Evolutionary conservation across 2,797 vertebrate genomes (phyloP).

Genomic region (Lepus townsendii): DNA sequence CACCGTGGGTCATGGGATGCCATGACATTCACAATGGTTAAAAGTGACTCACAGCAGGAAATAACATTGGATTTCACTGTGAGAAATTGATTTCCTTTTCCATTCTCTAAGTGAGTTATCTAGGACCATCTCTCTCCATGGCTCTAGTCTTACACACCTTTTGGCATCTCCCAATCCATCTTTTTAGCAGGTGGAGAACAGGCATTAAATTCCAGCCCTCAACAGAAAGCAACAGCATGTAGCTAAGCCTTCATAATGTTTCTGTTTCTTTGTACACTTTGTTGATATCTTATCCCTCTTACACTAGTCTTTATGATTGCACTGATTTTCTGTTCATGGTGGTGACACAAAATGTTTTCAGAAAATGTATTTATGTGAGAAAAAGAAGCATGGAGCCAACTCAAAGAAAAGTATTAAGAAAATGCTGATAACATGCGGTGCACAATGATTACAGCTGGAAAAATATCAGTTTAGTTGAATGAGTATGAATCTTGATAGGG

Average conservation of each 20-base stretch:
- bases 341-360: not conserved
- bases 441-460: not conserved
- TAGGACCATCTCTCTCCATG: not conserved
- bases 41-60: not conserved
- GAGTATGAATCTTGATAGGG: not conserved
- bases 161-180: not conserved
- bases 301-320: conserved; percentile 27
- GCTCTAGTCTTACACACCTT: not conserved
- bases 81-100: not conserved
- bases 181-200: not conserved
- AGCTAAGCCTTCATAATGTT: not conserved
- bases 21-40: not conserved
- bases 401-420: conserved; percentile 46
- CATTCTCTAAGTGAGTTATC: conserved; percentile 2
- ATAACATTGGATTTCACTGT: not conserved
- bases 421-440: not conserved
- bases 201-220: not conserved
- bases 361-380: conserved; percentile 9
- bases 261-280: conserved; percentile 41
- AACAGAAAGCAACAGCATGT: not conserved
- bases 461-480: conserved; percentile 9
- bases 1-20: not conserved
- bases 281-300: conserved; percentile 21
- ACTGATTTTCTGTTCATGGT: not conserved
- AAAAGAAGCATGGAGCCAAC: not conserved